Conservation (phyloP, 2,888 invertebrate species). For the Diarsia rubi region DNA sequence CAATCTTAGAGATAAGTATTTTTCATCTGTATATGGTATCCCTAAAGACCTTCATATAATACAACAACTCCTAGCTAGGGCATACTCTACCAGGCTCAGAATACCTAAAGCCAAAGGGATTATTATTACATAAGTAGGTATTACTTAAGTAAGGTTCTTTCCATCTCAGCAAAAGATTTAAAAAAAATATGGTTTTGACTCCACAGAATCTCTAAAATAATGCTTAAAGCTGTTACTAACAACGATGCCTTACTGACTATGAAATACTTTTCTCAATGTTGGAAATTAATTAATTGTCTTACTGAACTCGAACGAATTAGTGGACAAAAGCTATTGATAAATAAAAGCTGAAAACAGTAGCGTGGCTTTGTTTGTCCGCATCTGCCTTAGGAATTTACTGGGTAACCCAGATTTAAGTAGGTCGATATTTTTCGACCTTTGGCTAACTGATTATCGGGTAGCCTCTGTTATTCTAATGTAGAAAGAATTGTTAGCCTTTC, state of each 20-base stretch:
- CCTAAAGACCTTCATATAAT: background rate
- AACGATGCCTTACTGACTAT: background rate
- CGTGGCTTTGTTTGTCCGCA: constrained; percentile 56
- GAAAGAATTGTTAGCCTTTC: background rate
- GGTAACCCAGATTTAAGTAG: constrained; percentile 74
- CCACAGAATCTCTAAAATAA: constrained; percentile 28
- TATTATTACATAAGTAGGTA: background rate
- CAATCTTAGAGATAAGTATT: background rate
- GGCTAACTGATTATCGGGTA: constrained; percentile 46
- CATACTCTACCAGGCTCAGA: background rate
- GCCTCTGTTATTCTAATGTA: constrained; percentile 38
- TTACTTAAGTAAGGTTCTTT: background rate
- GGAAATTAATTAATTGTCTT: background rate
- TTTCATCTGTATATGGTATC: background rate
- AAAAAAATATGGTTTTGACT: constrained; percentile 37
- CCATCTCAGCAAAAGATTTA: background rate
- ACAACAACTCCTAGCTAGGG: no score
- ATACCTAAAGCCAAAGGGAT: background rate
- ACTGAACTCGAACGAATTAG: background rate
- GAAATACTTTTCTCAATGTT: background rate
- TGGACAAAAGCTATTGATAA: background rate
- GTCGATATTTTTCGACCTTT: constrained; percentile 74
- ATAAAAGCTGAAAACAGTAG: constrained; percentile 18
- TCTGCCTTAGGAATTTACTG: constrained; percentile 61
- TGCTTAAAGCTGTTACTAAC: background rate